Conservation (phyloP, 2,888 invertebrate species). For the Eulithis prunata region DNA sequence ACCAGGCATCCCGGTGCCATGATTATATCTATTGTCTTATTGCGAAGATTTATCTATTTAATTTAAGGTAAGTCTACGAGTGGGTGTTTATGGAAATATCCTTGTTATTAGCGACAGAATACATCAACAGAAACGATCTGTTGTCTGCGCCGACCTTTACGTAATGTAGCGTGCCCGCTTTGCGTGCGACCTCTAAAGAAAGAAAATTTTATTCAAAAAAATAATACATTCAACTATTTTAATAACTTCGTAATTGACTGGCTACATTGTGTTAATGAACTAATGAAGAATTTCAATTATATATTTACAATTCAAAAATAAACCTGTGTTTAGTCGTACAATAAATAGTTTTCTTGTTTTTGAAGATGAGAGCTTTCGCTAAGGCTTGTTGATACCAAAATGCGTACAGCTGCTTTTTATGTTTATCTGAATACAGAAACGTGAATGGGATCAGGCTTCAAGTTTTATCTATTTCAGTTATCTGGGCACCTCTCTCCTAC, state of each 20-base stretch:
- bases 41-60: slow-evolving; percentile 38
- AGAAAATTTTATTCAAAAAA: slow-evolving; percentile 38
- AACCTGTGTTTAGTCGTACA: neutral
- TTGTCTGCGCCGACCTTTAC: slow-evolving; percentile 41
- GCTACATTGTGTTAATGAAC: slow-evolving; percentile 16
- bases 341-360: neutral
- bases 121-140: slow-evolving; percentile 29
- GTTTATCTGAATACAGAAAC: slow-evolving; percentile 15
- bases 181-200: slow-evolving; percentile 38
- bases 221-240: slow-evolving; percentile 44
- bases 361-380: neutral
- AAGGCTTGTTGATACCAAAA: neutral
- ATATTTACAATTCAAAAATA: neutral
- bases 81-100: slow-evolving; percentile 39
- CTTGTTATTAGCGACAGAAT: slow-evolving; percentile 33
- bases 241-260: slow-evolving; percentile 45
- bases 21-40: slow-evolving; percentile 33
- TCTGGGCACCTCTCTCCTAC: slow-evolving; percentile 6
- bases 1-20: slow-evolving; percentile 16
- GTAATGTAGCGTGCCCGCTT: slow-evolving; percentile 48
- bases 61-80: slow-evolving; percentile 34
- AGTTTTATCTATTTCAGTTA: slow-evolving; percentile 21
- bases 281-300: slow-evolving; percentile 4
- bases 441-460: slow-evolving; percentile 9
- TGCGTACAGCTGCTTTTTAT: slow-evolving; percentile 4